Percentiles rank a stretch among this genome's conserved stretches.
Evolutionary conservation across 2,888 invertebrate species (phyloP).

Genomic region (Lymantria monacha): DNA sequence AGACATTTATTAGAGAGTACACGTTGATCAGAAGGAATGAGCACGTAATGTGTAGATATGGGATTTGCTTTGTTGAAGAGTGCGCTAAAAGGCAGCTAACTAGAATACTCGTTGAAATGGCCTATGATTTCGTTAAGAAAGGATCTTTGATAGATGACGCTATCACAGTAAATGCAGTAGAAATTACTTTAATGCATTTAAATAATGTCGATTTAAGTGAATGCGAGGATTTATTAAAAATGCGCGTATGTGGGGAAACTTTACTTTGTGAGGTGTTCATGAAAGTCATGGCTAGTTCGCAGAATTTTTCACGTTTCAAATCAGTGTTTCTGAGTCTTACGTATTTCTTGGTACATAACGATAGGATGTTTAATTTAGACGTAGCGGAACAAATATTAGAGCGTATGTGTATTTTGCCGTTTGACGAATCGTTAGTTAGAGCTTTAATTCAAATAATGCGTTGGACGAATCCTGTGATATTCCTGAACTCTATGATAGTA

Average conservation of each 20-base stretch:
- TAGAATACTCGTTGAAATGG: constrained; percentile 53
- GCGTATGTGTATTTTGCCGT: constrained; percentile 59
- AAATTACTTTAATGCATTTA: constrained; percentile 49
- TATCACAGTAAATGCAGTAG: constrained; percentile 38
- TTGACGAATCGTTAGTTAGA: constrained; percentile 41
- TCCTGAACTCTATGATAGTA: constrained; percentile 41
- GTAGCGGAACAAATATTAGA: constrained; percentile 55
- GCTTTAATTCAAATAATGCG: constrained; percentile 50
- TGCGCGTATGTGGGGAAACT: constrained; percentile 9
- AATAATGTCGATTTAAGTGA: constrained; percentile 43
- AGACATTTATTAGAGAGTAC: constrained; percentile 54
- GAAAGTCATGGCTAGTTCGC: constrained; percentile 52
- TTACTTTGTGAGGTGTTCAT: constrained; percentile 56
- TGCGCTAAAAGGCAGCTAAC: constrained; percentile 46
- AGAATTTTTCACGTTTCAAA: constrained; percentile 67
- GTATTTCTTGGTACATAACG: constrained; percentile 42
- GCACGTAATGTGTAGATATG: constrained; percentile 40
- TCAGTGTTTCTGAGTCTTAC: constrained; percentile 55
- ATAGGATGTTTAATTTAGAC: constrained; percentile 37
- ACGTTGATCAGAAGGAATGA: constrained; percentile 36
- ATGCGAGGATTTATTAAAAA: constrained; percentile 47
- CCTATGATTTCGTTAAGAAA: constrained; percentile 40
- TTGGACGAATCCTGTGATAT: constrained; percentile 47
- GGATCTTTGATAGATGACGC: constrained; percentile 25
- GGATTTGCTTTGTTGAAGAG: constrained; percentile 46